Evolutionary conservation across 2,888 invertebrate species (phyloP), one percentile per base, ranked within the genome.

Genomic region (Brenthis hecate): DNA sequence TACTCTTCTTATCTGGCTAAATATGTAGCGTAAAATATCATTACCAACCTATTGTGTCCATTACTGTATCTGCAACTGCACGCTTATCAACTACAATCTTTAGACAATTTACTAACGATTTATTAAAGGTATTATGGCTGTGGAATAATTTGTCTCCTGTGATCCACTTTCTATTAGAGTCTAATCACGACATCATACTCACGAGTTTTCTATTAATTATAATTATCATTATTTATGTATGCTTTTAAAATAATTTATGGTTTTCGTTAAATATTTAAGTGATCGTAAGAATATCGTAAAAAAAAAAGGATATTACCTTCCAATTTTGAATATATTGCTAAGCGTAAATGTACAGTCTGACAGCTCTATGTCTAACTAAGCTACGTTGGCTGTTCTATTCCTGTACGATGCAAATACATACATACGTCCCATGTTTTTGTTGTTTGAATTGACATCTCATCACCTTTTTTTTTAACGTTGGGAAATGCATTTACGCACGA

Each of bases 1-100:
- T 73, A 71, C 73, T 56, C 68, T 65, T 69, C 70, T 70, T 73
- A 74, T 73, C 72, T 71, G n/a, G 32, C 51, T 68, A 60, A 62
- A 74, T 70, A 56, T 50, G 60, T 62, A 62, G 51, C 53, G 64
- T 57, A 48, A 65, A 68, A 23, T 63, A 56, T 62, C 47, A 47
- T 68, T 65, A 32, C 65, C 43, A 56, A 58, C 54, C 11, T 50
- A 64, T 64, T 70, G 67, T 61, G 50, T 36, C 19, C 36, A 55
- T 66, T 69, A 51, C 50, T 66, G 32, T 65, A 68, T 66, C 63
- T 36, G 36, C 63, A 48, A 57, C 58, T 54, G 14, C n/a, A 16
- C 47, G 48, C 23, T 62, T 65, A 68, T 57, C 58, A 53, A 56
- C 13, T 56, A 54, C 36, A 60, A 71, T 69, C 57, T 63, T 62